A percentile compares a stretch with the other conserved stretches of the same genome.
Evolutionary conservation across 2,888 invertebrate species (phyloP).

Genomic region (Chloromyia formosa): DNA sequence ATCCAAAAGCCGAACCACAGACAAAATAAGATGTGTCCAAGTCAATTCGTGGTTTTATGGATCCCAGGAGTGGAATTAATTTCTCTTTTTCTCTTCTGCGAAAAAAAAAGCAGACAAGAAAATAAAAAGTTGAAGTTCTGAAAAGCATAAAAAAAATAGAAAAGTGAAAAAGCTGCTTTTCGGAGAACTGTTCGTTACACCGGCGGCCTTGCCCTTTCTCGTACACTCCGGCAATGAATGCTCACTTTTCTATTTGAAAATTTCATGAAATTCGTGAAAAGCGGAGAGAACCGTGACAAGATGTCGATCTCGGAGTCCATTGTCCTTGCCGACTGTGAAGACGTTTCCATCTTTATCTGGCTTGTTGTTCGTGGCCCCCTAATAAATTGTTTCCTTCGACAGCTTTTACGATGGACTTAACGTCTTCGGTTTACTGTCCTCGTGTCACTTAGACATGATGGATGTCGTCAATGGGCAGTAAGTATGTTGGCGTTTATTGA

Average conservation of each 20-base stretch:
- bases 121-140: not conserved
- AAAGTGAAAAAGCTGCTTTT: not conserved
- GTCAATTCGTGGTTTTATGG: conserved; percentile 42
- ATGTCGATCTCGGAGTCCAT: conserved; percentile 31
- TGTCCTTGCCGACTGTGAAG: conserved; percentile 21
- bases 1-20: conserved; percentile 1
- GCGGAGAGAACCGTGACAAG: not conserved
- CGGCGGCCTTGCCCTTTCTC: no score
- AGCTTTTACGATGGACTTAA: conserved; percentile 16
- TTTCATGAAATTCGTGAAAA: conserved; percentile 10
- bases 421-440: not conserved
- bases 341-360: not conserved
- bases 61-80: conserved; percentile 42
- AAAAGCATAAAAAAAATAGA: not conserved
- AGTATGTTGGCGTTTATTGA: no score
- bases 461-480: not conserved
- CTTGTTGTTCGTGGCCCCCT: not conserved
- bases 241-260: conserved; percentile 33
- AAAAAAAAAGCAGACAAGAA: not conserved
- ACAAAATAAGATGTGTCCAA: conserved; percentile 41
- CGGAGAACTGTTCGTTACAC: not conserved
- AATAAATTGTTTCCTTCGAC: conserved; percentile 18
- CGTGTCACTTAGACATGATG: not conserved
- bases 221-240: not conserved
- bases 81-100: conserved; percentile 1